Percentiles rank a stretch among this genome's conserved stretches.
Conservation (phyloP, 2,113 vertebrate genomes). For the Prunella himalayana region DNA sequence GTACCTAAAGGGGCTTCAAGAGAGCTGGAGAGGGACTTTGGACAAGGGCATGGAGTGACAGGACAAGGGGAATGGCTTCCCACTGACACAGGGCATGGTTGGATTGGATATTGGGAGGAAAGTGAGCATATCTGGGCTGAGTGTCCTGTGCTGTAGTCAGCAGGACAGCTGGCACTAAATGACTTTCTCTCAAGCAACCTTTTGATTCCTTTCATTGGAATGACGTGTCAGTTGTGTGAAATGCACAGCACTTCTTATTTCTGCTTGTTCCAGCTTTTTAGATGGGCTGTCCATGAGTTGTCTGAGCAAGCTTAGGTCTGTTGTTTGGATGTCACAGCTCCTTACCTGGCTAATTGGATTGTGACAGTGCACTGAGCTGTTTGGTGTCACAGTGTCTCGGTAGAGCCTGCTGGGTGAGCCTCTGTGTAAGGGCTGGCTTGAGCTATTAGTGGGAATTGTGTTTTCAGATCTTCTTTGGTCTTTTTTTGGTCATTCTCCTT, state of each 20-base stretch:
- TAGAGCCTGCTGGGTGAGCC: fast-evolving
- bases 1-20: neutral
- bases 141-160: neutral
- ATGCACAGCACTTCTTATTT: neutral
- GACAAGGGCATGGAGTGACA: neutral
- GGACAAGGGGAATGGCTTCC: neutral
- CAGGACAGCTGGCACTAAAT: neutral
- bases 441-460: neutral
- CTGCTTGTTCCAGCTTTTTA: neutral
- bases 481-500: neutral
- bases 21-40: neutral
- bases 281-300: neutral
- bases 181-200: neutral
- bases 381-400: fast-evolving
- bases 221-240: neutral
- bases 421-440: neutral
- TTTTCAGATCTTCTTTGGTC: neutral
- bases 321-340: neutral
- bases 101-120: neutral
- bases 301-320: neutral
- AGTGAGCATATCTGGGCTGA: neutral
- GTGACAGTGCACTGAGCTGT: neutral
- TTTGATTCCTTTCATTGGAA: neutral
- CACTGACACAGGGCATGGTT: neutral
- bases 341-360: neutral